These are phyloP conservation scores for Hecatera dysodea DNA, from an alignment of 2,888 invertebrate genomes.

Conservation along the genomic window DNA sequence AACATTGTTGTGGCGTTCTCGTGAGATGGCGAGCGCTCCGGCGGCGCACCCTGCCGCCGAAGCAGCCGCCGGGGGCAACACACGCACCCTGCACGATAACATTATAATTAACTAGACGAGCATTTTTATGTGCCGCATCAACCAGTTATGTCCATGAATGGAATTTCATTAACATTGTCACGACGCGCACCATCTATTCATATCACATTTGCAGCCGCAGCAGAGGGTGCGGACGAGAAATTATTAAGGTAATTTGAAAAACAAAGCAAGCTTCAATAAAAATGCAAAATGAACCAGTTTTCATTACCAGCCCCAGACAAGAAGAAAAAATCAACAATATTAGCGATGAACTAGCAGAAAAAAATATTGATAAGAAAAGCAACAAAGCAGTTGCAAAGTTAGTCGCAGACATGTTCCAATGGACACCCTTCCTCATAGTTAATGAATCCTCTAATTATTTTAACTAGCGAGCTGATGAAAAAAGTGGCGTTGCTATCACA, in stretches of 20 bases:
- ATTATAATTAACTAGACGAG: slow-evolving; percentile 79
- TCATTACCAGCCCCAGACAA: slow-evolving; percentile 66
- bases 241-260: slow-evolving; percentile 76
- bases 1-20: slow-evolving; percentile 85
- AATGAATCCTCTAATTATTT: slow-evolving; percentile 84
- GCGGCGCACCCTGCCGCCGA: slow-evolving; percentile 45
- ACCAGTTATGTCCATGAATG: slow-evolving; percentile 80
- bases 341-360: slow-evolving; percentile 65
- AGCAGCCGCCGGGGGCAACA: slow-evolving; percentile 56
- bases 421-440: slow-evolving; percentile 75
- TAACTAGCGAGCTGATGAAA: slow-evolving; percentile 74
- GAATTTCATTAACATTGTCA: slow-evolving; percentile 80
- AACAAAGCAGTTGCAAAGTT: slow-evolving; percentile 59
- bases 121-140: slow-evolving; percentile 74
- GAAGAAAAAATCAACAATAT: slow-evolving; percentile 67
- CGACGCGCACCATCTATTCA: slow-evolving; percentile 71
- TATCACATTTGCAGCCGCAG: slow-evolving; percentile 54
- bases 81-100: slow-evolving; percentile 73
- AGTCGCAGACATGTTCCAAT: slow-evolving; percentile 68
- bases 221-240: slow-evolving; percentile 71
- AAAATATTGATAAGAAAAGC: slow-evolving; percentile 60
- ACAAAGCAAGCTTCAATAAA: slow-evolving; percentile 77
- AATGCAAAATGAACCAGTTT: slow-evolving; percentile 76
- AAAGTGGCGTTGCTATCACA: slow-evolving; percentile 71
- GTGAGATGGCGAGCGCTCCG: slow-evolving; percentile 74